A percentile compares a stretch with the other conserved stretches of the same genome.
phyloP scores from a whole-genome alignment of 2,113 vertebrate genomes.

The Aegypius monachus region DNA sequence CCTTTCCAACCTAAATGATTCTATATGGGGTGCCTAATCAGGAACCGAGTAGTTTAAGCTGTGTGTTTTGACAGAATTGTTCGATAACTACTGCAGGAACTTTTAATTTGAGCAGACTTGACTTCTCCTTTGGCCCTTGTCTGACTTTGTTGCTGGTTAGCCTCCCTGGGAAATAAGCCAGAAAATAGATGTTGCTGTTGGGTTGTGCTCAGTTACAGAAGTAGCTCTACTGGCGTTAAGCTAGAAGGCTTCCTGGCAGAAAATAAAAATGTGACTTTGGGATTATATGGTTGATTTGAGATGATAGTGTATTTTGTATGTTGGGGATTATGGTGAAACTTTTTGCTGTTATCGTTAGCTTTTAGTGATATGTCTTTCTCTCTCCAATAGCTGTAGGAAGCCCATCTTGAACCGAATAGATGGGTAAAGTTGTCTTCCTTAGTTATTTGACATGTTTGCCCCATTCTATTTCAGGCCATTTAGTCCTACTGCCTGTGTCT shows the following conservation, averaged over 20 bases:
- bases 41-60: background rate
- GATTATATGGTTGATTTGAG: background rate
- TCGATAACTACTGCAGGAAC: background rate
- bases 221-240: background rate
- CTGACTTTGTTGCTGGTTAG: background rate
- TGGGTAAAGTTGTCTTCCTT: background rate
- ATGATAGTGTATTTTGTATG: background rate
- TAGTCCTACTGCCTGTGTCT: background rate
- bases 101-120: background rate
- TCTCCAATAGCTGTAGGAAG: background rate
- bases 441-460: background rate
- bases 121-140: background rate
- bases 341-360: background rate
- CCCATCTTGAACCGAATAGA: background rate
- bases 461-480: background rate
- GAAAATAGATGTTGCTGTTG: background rate
- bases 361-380: background rate
- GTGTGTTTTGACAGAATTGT: background rate
- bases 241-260: background rate
- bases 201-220: background rate
- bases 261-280: background rate
- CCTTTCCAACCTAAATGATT: background rate
- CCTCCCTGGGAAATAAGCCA: background rate
- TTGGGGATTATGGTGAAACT: background rate
- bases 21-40: background rate